Evolutionary conservation across 2,797 vertebrate species (phyloP), one percentile per base, ranked within the genome.

Genomic region (Chelidonichthys spinosus): DNA sequence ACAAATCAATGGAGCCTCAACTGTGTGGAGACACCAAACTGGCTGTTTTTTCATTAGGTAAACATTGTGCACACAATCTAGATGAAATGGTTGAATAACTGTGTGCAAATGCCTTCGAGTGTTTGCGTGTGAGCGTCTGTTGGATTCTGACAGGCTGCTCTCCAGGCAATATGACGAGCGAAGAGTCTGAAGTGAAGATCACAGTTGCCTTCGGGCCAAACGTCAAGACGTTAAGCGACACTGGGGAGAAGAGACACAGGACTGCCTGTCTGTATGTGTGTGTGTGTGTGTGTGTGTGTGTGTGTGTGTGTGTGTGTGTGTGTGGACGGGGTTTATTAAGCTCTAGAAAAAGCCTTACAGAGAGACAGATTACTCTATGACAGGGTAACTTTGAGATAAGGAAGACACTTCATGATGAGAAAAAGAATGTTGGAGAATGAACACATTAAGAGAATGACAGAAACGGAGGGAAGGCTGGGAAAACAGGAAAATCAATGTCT

Each of bases 141-240:
- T 66, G 43, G 63, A 78, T 82, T 62, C 36, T 64, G 75, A 70
- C 68, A 76, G 4, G 80, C 18, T 61, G 43, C 47, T 78, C 83
- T 76, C 65, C 54, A 68, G 78, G 82, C 81, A 70, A 56, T 40
- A 43, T 74, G 69, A 81, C 9, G 8, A 74, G 69, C 4, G 75
- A 69, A 78, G 65, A 60, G 39, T 78, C 54, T 82, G 63, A 83
- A 76, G 73, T 67, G 78, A 83, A 81, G 64, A 86, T 87, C 69
- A 82, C 72, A 79, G 81, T 67, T 69, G 76, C 81, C 72, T 87
- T 82, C 59, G 74, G 83, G 61, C 81, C 69, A 81, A 82, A 85
- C 9, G 66, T 70, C n/a, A 3, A 74, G 37, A 77, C 70, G 78
- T 71, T 75, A 74, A 79, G 74, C 9, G n/a, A 68, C 67, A 75